Percentiles rank a stretch among this genome's conserved stretches.
Evolutionary conservation across 2,888 invertebrate genomes (phyloP).

Genomic region (Temnothorax unifasciatus): DNA sequence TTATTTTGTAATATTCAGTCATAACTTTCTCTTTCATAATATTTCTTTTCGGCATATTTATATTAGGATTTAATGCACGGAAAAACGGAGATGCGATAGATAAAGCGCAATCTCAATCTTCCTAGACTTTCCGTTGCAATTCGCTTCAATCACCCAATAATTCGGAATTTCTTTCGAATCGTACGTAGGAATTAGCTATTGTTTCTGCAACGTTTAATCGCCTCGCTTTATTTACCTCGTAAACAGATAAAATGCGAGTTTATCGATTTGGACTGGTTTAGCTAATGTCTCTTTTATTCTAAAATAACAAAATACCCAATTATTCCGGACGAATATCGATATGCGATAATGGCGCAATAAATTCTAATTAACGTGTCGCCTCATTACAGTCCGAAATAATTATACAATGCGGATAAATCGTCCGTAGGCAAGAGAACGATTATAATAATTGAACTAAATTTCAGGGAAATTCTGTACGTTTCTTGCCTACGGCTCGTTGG

Average conservation of each 20-base stretch:
- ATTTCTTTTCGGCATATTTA: too few species aligned
- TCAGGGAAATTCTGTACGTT: conserved; percentile 21
- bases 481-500: conserved; percentile 40
- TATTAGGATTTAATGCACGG: too few species aligned
- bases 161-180: neutral
- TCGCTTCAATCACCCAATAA: neutral
- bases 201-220: too few species aligned
- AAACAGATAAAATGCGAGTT: too few species aligned
- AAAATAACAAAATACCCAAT: conserved; percentile 40
- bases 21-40: too few species aligned
- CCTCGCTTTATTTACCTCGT: too few species aligned
- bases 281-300: conserved; percentile 15
- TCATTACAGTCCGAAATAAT: conserved; percentile 47
- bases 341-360: conserved; percentile 41
- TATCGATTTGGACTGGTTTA: neutral
- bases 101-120: too few species aligned
- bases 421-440: conserved; percentile 38
- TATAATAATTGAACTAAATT: conserved; percentile 52
- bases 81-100: too few species aligned
- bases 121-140: neutral
- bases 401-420: conserved; percentile 52
- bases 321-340: conserved; percentile 40
- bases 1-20: too few species aligned
- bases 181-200: neutral
- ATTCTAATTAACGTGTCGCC: conserved; percentile 52